Base-by-base conservation (phyloP, 2,797 vertebrate genomes). In the Microtus obscurus region DNA sequence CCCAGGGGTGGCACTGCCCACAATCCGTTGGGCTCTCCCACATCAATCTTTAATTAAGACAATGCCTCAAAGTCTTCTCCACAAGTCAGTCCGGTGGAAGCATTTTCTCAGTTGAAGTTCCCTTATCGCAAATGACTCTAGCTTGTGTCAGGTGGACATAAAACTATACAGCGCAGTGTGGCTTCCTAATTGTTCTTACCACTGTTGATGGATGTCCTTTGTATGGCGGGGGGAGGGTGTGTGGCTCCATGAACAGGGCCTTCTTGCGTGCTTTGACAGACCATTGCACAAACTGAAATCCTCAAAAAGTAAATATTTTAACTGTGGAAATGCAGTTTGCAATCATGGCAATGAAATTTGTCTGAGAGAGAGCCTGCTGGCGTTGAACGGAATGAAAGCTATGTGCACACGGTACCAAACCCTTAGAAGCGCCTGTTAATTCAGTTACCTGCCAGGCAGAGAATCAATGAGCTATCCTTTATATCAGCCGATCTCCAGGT, bases 261-360 rank as follows among this genome's bases (percentile, higher is more conserved):
- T 76, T 10, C 91, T 85, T 76, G 82, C 82, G 31, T 88, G 74
- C 90, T 94, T 89, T 86, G 31, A 8, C n/a, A 63, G 4, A 59
- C 90, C 40, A 79, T 40, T 5, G 59, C 13, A 76, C 86, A 95
- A 86, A 67, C 78, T 51, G 56, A 91, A 59, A 79, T 89, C 5
- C 25, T 45, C 25, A 2, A 63, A 79, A 86, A 88, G 76, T 11
- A 94, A 92, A 92, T 94, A 88, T 85, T 92, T 89, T 45, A 78
- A 93, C 93, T 23, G 37, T 87, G 45, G 31, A 69, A 93, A 74
- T 67, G 29, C 40, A 19, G 51, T 37, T 87, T 85, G 48, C 2
- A 67, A 40, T 23, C 31, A 63, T 48, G 51, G 7, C 34, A 83
- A 7, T 82, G 51, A 95, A 78, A 79, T 78, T 76, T 96, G 87